Base-by-base conservation (phyloP, 1,140 invertebrate species). In the Drosophila cardini region DNA sequence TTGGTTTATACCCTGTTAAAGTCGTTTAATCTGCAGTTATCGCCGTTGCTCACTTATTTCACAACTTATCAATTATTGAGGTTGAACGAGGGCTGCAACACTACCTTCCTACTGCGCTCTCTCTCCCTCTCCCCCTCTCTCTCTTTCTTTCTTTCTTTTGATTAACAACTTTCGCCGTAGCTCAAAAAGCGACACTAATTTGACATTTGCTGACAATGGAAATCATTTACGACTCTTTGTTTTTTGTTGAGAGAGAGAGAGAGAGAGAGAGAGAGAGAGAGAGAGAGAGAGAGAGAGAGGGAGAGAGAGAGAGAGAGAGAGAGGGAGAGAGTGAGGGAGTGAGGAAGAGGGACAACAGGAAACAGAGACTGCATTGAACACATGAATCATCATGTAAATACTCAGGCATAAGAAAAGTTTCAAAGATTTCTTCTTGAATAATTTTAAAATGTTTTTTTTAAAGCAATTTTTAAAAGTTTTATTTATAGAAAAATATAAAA, bases 41-140 rank as follows among this genome's bases (percentile, higher is more conserved):
- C 60, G 45, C 68, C 9, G 32, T 68, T 45, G 63, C 60, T 53
- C 57, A 45, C 42, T 46, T 52, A 68, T 60, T 69, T 69, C 65
- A 43, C 57, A 63, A 52, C 50, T 63, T 63, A 52, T 70, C 60
- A 52, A 70, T 61, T 50, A 52, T 55, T 55, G 52, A 15, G 60
- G 45, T 34, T 40, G n/a, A 40, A 26, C 32, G 30, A 60, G 42
- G 42, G 26, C 40, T 42, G 43, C 15, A 16, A 8, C 26, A 50
- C 16, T 32, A 11, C 11, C 10, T 30, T 4, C 10, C 4, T 11
- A 2, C 21, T 6, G 16, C 10, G 10, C 16, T 26, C 18, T 42
- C 13, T 58, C 40, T 45, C 26, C 8, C 56, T 42, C 45, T 9
- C 38, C 46, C 15, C 26, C 15, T 34, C 40, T 10, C 10, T 8